Percentiles rank a stretch among this genome's conserved stretches.
Evolutionary conservation across 2,797 vertebrate species (phyloP).

Genomic region (Urophycis tenuis): DNA sequence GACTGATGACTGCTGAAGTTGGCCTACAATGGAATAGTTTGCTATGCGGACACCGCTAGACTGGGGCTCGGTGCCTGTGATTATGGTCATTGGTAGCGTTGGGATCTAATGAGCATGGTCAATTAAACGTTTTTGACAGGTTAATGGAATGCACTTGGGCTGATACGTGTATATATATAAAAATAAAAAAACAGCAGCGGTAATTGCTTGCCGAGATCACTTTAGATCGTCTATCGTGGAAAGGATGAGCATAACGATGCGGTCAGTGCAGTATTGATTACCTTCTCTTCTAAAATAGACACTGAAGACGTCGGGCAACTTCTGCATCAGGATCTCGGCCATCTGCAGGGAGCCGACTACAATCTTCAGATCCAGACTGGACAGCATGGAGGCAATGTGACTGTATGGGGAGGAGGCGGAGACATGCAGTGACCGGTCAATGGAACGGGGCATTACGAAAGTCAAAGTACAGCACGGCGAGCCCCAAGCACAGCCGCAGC

Average conservation of each 20-base stretch:
- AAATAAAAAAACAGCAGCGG: not conserved
- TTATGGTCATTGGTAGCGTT: not conserved
- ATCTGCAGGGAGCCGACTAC: slow-evolving; percentile 98
- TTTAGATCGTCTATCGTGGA: not conserved
- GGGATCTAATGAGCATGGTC: not conserved
- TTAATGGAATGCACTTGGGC: not conserved
- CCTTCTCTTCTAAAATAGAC: slow-evolving; percentile 99
- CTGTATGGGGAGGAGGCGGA: slow-evolving; percentile 62
- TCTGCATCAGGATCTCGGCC: slow-evolving; percentile 99
- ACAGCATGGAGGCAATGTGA: slow-evolving; percentile 99
- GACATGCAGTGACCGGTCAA: not conserved
- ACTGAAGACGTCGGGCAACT: slow-evolving; percentile 97
- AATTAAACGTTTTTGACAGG: not conserved
- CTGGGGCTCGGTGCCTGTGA: not conserved
- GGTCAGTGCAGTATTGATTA: slow-evolving; percentile 48
- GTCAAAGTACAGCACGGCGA: not conserved
- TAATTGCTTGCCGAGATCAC: not conserved
- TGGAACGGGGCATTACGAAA: not conserved
- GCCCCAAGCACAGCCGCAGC: not conserved
- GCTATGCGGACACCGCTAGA: not conserved
- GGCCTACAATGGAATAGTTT: not conserved
- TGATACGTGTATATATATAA: not conserved
- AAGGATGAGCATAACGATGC: not conserved
- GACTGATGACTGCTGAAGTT: not conserved
- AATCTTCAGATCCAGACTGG: slow-evolving; percentile 99